Evolutionary conservation across 1,140 invertebrate species (phyloP), one percentile per base, ranked within the genome.

Genomic region (Aphaenogaster floridana): DNA sequence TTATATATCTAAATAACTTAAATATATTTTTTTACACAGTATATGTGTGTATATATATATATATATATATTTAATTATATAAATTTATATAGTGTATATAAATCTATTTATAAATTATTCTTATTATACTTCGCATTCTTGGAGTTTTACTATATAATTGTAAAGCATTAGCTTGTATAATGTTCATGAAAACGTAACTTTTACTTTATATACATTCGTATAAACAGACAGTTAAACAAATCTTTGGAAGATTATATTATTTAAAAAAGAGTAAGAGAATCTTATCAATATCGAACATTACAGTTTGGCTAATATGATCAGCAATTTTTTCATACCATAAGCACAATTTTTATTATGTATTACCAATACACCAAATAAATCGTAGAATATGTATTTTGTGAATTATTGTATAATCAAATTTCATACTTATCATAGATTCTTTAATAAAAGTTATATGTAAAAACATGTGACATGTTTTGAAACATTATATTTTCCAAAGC

Each of bases 401-500:
- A 78, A 39, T 6, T 21, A 48, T 57, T 9, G 8, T 77, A 61
- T 77, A 6, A 80, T 80, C 48, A 68, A 3, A 80, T 39, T 80
- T 28, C 9, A 77, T 3, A 13, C 6, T 64, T 64, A 34, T 50
- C 13, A n/a, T 36, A 79, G 5, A 79, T 39, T 21, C n/a, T 8
- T 50, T 36, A 80, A 80, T 69, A n/a, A 79, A 50, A 80, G 9
- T 69, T 36, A 13, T 57, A 80, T 48, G 45, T 64, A 36, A 54
- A 69, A 54, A 54, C 34, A 80, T 69, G 48, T 69, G 13, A 54
- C n/a, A 78, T 63, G 7, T 69, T 69, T 69, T 54, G 9, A 80
- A 80, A 80, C 17, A 39, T 39, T 66, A 52, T 80, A 80, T 80
- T 80, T 80, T 80, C 13, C 36, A 80, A 80, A 69, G 7, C 7